Evolutionary conservation across 2,113 vertebrate genomes (phyloP).

Genomic region (Aix galericulata): DNA sequence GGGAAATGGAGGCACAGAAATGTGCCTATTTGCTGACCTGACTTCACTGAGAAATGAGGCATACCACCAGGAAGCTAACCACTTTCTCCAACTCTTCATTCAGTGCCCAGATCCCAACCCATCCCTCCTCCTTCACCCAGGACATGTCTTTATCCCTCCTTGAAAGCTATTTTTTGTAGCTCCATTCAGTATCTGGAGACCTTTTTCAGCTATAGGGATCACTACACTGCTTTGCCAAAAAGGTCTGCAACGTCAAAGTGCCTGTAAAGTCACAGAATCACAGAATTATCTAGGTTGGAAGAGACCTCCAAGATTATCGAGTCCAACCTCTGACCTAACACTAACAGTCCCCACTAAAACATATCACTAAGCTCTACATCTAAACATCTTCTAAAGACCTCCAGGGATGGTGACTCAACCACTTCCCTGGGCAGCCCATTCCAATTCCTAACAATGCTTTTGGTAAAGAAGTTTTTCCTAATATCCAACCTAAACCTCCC

Average conservation of each 20-base stretch:
- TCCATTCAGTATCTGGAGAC: accelerated
- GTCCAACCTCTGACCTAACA: too few relatives aligned
- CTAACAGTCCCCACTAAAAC: too few relatives aligned
- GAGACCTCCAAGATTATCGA: too few relatives aligned
- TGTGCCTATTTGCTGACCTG: background rate
- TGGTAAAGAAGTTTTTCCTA: too few relatives aligned
- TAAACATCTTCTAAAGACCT: too few relatives aligned
- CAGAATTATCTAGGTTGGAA: too few relatives aligned
- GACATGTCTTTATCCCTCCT: background rate
- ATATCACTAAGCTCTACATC: too few relatives aligned
- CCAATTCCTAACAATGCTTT: too few relatives aligned
- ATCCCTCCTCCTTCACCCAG: background rate
- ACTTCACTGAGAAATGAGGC: background rate
- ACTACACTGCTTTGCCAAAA: background rate
- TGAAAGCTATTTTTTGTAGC: background rate
- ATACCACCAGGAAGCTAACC: accelerated
- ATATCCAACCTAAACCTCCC: too few relatives aligned
- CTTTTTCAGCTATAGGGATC: background rate
- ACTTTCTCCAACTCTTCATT: background rate
- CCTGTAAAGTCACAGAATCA: background rate
- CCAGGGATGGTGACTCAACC: too few relatives aligned
- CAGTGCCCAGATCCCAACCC: background rate
- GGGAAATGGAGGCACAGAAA: background rate
- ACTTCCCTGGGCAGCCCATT: too few relatives aligned
- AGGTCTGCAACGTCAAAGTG: background rate